phyloP scores from a whole-genome alignment of 1,140 invertebrate species.

The Artemia franciscana region DNA sequence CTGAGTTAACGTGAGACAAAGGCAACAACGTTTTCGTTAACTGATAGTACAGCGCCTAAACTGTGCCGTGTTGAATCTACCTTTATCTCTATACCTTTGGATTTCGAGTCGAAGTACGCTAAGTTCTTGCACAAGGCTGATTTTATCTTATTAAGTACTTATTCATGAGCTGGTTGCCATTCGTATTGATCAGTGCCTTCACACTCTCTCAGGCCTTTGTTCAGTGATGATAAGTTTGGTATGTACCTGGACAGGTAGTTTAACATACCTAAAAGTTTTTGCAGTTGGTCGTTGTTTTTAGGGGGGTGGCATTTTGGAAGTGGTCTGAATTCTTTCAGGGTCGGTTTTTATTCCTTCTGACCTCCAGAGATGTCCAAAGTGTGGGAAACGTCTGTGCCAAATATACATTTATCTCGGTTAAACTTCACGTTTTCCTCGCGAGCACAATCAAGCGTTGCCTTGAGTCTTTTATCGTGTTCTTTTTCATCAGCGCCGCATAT shows the following conservation, averaged over 20 bases:
- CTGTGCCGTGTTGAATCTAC: slow-evolving; percentile 20
- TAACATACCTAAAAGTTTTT: slow-evolving; percentile 20
- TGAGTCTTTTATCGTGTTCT: no score
- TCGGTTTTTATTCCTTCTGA: slow-evolving; percentile 17
- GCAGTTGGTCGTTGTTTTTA: slow-evolving; percentile 16
- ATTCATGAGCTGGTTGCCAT: not conserved
- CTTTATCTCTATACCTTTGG: slow-evolving; percentile 15
- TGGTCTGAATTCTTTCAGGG: slow-evolving; percentile 17
- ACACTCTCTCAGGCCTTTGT: not conserved
- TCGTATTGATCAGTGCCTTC: not conserved
- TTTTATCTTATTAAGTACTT: not conserved
- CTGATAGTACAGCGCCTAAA: slow-evolving; percentile 19
- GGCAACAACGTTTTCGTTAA: slow-evolving; percentile 12
- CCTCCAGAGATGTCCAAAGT: slow-evolving; percentile 19
- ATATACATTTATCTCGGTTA: slow-evolving; percentile 15
- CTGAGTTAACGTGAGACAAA: slow-evolving; percentile 16
- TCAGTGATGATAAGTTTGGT: no score
- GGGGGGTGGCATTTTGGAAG: slow-evolving; percentile 16
- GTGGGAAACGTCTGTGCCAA: slow-evolving; percentile 15
- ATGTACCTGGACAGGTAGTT: slow-evolving; percentile 21
- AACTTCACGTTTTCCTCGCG: slow-evolving; percentile 11
- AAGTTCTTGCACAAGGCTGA: slow-evolving; percentile 9
- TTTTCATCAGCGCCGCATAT: no score
- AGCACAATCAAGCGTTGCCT: no score
- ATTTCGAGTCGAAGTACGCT: slow-evolving; percentile 16